A percentile compares a stretch with the other conserved stretches of the same genome.
Evolutionary conservation across 2,888 invertebrate species (phyloP).

Genomic region (Steinernema scapterisci): DNA sequence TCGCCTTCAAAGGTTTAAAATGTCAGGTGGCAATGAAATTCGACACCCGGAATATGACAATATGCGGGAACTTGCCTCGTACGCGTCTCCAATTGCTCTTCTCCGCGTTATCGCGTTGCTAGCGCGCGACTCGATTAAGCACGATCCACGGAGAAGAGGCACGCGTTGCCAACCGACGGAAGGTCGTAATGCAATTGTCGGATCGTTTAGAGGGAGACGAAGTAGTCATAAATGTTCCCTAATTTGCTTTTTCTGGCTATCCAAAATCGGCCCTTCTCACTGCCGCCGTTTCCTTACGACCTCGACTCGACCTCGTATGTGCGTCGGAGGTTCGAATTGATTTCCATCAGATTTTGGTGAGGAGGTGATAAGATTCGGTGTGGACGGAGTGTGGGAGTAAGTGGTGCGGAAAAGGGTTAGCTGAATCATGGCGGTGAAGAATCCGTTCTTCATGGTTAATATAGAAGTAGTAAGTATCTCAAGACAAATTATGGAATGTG

Average conservation of each 20-base stretch:
- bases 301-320: background rate
- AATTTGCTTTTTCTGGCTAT: slow-evolving; percentile 32
- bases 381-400: background rate
- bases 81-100: background rate
- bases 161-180: slow-evolving; percentile 12
- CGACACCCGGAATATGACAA: background rate
- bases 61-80: background rate
- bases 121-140: slow-evolving; percentile 23
- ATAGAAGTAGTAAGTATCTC: no score
- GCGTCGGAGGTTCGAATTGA: slow-evolving; percentile 2
- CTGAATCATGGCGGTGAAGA: no score
- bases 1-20: no score
- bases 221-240: slow-evolving; percentile 32
- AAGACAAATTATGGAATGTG: no score
- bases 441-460: no score
- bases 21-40: slow-evolving; percentile 18
- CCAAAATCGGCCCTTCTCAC: slow-evolving; percentile 32
- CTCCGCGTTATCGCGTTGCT: background rate
- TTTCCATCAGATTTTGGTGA: background rate
- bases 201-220: slow-evolving; percentile 29
- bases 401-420: no score
- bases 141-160: background rate
- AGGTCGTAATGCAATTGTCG: slow-evolving; percentile 32
- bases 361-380: background rate
- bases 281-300: slow-evolving; percentile 26